phyloP scores from a whole-genome alignment of 2,797 vertebrate species.

The Ispidina picta region DNA sequence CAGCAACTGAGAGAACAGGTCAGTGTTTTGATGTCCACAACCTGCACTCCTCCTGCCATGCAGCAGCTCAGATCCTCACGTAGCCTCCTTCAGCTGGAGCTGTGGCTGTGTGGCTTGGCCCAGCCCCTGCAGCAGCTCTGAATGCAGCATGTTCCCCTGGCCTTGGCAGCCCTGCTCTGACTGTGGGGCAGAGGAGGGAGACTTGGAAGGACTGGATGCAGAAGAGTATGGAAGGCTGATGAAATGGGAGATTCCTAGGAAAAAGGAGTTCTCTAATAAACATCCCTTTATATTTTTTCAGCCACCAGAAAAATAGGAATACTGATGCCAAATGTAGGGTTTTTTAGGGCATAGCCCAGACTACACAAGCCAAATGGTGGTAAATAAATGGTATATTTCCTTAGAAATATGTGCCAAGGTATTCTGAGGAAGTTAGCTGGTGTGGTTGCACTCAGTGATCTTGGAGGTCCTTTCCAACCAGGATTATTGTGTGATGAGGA shows the following conservation, averaged over 20 bases:
- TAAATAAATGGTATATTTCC: neutral
- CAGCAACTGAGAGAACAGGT: conserved; percentile 10
- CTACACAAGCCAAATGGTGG: neutral
- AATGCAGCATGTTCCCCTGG: neutral
- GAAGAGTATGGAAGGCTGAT: neutral
- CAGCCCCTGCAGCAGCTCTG: neutral
- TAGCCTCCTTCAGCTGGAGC: neutral
- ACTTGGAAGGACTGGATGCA: neutral
- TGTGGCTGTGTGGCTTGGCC: neutral
- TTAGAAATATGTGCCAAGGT: neutral
- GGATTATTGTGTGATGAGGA: no score
- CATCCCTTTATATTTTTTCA: neutral
- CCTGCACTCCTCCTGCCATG: neutral
- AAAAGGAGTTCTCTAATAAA: neutral
- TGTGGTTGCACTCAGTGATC: no score
- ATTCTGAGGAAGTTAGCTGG: neutral
- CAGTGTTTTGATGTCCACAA: neutral
- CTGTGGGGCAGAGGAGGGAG: neutral
- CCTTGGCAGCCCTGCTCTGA: neutral
- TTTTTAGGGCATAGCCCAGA: neutral
- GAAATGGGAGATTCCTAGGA: neutral
- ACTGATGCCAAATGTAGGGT: neutral
- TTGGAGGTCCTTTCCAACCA: no score
- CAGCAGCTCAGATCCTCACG: neutral
- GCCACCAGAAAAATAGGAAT: neutral